Conservation (phyloP, 2,797 vertebrate species). For the Perdix hodgsoniae region DNA sequence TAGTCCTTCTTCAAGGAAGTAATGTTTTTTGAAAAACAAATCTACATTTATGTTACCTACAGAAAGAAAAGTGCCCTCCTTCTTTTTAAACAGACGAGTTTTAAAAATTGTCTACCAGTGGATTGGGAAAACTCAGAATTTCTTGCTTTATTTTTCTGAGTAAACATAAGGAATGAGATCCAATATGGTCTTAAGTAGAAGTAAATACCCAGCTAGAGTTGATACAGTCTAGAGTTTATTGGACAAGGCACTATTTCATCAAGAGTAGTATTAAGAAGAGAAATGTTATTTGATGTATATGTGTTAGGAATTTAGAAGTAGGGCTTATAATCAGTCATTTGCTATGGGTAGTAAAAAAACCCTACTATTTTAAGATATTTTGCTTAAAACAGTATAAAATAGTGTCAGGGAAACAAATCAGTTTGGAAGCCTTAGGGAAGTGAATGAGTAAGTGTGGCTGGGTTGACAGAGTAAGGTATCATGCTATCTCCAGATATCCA, state of each 20-base stretch:
- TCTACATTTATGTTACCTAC: not conserved
- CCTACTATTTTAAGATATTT: not conserved
- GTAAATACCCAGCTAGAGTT: not conserved
- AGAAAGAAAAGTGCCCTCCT: not conserved
- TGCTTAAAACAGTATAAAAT: not conserved
- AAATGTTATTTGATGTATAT: not conserved
- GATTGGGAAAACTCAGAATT: not conserved
- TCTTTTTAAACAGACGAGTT: not conserved
- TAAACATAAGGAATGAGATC: not conserved
- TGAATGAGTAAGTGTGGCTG: not conserved
- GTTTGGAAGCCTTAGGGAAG: not conserved
- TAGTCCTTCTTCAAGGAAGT: not conserved
- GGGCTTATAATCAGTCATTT: not conserved
- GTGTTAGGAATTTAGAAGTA: not conserved
- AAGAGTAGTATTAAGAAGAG: not conserved
- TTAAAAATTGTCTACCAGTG: not conserved
- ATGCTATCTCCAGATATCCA: not conserved
- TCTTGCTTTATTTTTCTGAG: not conserved
- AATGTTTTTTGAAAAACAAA: rapidly evolving
- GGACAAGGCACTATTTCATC: not conserved
- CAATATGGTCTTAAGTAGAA: not conserved
- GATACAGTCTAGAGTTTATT: not conserved
- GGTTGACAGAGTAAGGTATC: not conserved
- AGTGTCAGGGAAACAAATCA: not conserved
- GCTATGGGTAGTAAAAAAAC: not conserved